phyloP scores from a whole-genome alignment of 2,113 vertebrate species.

The Calyptomena viridis region DNA sequence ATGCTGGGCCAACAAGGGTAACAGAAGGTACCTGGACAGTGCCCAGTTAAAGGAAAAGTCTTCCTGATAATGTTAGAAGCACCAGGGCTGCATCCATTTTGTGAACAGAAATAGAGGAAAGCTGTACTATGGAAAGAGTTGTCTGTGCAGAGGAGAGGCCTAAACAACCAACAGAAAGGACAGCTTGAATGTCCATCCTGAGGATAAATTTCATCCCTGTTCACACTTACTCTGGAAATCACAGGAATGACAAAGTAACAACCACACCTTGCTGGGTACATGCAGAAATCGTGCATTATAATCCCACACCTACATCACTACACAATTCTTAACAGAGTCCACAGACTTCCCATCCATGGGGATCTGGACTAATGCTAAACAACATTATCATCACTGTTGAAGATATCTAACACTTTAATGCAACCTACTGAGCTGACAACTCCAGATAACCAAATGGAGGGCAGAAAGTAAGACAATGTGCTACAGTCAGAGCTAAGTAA shows the following conservation, averaged over 20 bases:
- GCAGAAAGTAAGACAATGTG: background rate
- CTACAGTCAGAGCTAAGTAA: background rate
- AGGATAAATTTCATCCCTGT: background rate
- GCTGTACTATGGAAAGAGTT: slow-evolving; percentile 35
- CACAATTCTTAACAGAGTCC: background rate
- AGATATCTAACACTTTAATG: background rate
- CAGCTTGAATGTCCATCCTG: slow-evolving; percentile 13
- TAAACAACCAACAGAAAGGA: slow-evolving; percentile 50
- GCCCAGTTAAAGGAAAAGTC: slow-evolving; percentile 42
- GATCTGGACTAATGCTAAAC: background rate
- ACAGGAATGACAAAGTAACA: background rate
- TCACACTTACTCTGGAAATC: background rate
- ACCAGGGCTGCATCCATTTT: slow-evolving; percentile 36
- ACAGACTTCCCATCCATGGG: background rate
- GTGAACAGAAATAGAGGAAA: slow-evolving; percentile 49
- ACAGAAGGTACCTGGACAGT: slow-evolving; percentile 34
- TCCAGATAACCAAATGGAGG: background rate
- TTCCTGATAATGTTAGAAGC: slow-evolving; percentile 32
- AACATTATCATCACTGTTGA: background rate
- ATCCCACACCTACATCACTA: background rate
- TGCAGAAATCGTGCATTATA: background rate
- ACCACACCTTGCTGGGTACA: background rate
- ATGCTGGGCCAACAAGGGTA: background rate
- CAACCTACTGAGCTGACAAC: background rate
- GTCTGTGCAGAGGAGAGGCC: slow-evolving; percentile 47